phyloP scores from a whole-genome alignment of 2,113 vertebrate species.

The Nanger granti region DNA sequence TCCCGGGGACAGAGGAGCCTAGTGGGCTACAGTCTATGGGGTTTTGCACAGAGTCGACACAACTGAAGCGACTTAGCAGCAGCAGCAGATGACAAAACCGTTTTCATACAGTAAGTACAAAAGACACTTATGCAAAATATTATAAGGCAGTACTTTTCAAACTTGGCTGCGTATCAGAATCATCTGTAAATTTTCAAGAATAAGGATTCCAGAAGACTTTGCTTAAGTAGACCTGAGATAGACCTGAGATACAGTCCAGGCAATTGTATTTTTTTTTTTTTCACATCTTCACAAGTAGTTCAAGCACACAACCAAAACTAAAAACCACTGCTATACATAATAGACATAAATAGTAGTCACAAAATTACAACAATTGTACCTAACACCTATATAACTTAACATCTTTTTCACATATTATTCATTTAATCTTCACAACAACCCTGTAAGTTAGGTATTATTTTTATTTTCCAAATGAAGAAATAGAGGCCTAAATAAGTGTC shows the following conservation, averaged over 20 bases:
- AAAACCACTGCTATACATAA: background rate
- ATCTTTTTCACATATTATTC: conserved; percentile 16
- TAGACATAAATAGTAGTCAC: background rate
- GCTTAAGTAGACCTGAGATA: background rate
- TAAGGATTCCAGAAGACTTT: background rate
- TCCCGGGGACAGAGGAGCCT: background rate
- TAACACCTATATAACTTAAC: background rate
- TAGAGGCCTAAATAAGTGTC: background rate
- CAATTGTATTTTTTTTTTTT: background rate
- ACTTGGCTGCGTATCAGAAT: background rate
- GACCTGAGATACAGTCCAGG: background rate
- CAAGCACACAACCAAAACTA: conserved; percentile 29
- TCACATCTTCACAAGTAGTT: background rate
- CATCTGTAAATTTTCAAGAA: conserved; percentile 28
- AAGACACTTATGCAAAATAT: background rate
- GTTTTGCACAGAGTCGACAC: background rate
- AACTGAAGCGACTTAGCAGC: background rate
- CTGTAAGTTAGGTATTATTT: conserved; percentile 3
- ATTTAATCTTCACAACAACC: conserved; percentile 21
- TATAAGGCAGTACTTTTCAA: background rate
- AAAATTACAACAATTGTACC: conserved; percentile 27
- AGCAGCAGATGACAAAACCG: background rate
- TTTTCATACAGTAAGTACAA: background rate
- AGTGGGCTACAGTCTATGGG: background rate
- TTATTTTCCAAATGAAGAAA: conserved; percentile 41